Base-by-base conservation (phyloP, 2,113 vertebrate genomes). In the Ammodytes marinus region DNA sequence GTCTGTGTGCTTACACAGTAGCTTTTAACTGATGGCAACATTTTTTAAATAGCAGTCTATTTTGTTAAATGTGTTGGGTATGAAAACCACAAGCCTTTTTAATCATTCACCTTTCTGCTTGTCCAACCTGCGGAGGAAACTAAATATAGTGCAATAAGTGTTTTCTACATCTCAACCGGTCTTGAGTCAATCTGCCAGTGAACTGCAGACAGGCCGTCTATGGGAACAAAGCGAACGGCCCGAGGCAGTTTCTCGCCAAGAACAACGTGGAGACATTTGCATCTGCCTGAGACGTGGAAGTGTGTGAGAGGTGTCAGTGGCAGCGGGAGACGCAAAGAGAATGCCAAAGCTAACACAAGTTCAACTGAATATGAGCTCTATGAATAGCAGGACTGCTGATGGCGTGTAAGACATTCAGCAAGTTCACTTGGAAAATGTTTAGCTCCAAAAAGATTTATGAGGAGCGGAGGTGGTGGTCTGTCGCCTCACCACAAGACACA, bases 201-300 rank as follows among this genome's bases (percentile, higher is more conserved):
- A 80, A 45, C 85, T 43, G 65, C 67, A 88, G 81, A 87, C 68
- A 54, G 71, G 70, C 63, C 19, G 71, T 88, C 60, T 84, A 78
- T 49, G 27, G 69, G 87, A 83, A 89, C 69, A 86, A 86, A 77
- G 82, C 61, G 39, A 68, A 70, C 57, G 81, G 84, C 92, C 86
- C 37, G 59, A 50, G 85, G 90, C 87, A 67, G 83, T 91, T 91
- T 83, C 71, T 27, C 53, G 71, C 83, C 79, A 74, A 86, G 75
- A 90, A 79, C 90, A 58, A 64, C 3, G 78, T 66, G 8, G 65
- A 93, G 82, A 86, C 87, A 89, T 91, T 91, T 91, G 89, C 86
- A 90, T 91, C 75, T 83, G 83, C 76, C 83, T 35, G 83, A 88
- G 86, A 90, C 79, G 42, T 11, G 12, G 84, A 84, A 74, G 79